A percentile compares a stretch with the other conserved stretches of the same genome.
These are phyloP conservation scores for Automeris io DNA, from an alignment of 2,888 invertebrate genomes.

Conservation along the genomic window DNA sequence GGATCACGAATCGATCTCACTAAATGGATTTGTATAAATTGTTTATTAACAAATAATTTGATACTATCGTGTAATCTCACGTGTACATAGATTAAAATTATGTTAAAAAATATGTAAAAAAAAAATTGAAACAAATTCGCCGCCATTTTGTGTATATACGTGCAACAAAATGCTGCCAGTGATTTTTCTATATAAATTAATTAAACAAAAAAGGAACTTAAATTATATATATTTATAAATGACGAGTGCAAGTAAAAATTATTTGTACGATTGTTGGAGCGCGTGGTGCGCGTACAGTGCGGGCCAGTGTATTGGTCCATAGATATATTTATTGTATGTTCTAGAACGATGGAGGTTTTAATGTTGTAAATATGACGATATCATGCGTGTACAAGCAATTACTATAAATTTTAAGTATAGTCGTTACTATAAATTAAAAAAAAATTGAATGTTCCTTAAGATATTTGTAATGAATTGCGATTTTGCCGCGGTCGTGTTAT, in stretches of 20 bases:
- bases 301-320: too few species aligned
- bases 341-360: too few species aligned
- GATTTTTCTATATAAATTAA: constrained; percentile 28
- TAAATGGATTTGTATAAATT: neutral
- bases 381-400: too few species aligned
- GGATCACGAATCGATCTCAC: neutral
- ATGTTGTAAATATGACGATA: too few species aligned
- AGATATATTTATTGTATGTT: too few species aligned
- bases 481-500: too few species aligned
- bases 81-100: neutral
- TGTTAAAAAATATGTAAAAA: neutral
- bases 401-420: too few species aligned
- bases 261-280: constrained; percentile 29
- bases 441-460: too few species aligned
- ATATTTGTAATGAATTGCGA: too few species aligned
- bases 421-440: too few species aligned
- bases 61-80: neutral
- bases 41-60: neutral
- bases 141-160: constrained; percentile 12
- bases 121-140: neutral
- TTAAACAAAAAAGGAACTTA: constrained; percentile 25
- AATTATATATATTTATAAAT: constrained; percentile 18
- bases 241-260: constrained; percentile 51
- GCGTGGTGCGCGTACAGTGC: neutral
- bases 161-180: constrained; percentile 21